Evolutionary conservation across 2,113 vertebrate species (phyloP).

Genomic region (Aptenodytes patagonicus): DNA sequence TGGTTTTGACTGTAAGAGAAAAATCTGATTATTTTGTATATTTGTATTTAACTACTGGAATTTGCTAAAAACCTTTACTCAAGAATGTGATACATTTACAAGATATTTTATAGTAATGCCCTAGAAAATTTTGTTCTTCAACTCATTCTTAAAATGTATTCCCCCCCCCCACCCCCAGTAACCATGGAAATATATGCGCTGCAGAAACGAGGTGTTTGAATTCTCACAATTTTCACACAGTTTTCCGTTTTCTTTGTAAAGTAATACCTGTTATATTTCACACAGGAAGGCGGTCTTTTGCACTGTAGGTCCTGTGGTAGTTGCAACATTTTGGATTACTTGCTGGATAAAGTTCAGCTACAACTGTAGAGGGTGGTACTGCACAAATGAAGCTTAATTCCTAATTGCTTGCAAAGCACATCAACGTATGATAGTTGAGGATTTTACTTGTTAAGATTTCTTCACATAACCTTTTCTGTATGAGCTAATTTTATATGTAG

Average conservation of each 20-base stretch:
- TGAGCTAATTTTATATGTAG: background rate
- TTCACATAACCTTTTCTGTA: background rate
- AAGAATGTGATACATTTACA: background rate
- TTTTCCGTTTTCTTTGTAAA: background rate
- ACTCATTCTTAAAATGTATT: slow-evolving; percentile 11
- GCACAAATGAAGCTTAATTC: background rate
- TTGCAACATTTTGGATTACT: background rate
- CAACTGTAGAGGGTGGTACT: background rate
- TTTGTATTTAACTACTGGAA: background rate
- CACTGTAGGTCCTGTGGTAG: background rate
- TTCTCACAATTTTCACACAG: background rate
- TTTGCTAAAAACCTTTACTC: background rate
- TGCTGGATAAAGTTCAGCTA: background rate
- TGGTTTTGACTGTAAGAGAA: background rate
- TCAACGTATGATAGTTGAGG: background rate
- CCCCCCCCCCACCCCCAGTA: background rate
- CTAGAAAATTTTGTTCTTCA: slow-evolving; percentile 22
- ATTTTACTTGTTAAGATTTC: background rate
- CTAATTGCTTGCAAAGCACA: background rate
- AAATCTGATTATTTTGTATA: background rate
- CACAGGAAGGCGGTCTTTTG: background rate
- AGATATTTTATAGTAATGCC: background rate
- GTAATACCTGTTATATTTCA: background rate
- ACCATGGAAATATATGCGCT: slow-evolving; percentile 4
- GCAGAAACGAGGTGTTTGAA: background rate